Evolutionary conservation across 2,888 invertebrate species (phyloP).

Genomic region (Camptogramma bilineatum): DNA sequence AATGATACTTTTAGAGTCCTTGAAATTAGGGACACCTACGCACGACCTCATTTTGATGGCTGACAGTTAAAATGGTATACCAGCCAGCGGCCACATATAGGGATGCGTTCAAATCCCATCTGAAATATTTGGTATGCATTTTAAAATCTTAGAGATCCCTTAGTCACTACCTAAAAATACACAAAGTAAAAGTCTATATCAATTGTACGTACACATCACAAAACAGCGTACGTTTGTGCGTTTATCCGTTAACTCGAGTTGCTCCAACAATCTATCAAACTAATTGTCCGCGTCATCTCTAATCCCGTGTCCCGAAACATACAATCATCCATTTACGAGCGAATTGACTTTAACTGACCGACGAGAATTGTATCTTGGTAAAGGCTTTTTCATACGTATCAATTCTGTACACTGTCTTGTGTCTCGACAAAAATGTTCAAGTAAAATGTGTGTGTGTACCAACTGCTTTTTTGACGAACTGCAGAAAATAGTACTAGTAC

Average conservation of each 20-base stretch:
- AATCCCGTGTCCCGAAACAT: slow-evolving; percentile 47
- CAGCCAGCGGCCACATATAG: too few relatives aligned
- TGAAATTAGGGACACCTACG: background rate
- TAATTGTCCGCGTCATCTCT: slow-evolving; percentile 50
- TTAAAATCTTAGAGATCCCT: too few relatives aligned
- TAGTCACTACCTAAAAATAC: background rate
- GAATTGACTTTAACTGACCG: slow-evolving; percentile 44
- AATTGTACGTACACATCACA: background rate
- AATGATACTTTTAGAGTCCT: background rate
- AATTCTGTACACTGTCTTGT: background rate
- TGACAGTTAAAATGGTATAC: too few relatives aligned
- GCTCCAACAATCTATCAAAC: slow-evolving; percentile 41
- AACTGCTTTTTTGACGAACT: too few relatives aligned
- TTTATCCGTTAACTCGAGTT: slow-evolving; percentile 33
- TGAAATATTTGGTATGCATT: too few relatives aligned
- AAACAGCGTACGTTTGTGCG: slow-evolving; percentile 17
- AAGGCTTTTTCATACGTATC: slow-evolving; percentile 2
- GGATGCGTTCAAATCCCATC: too few relatives aligned
- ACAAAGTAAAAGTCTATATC: background rate
- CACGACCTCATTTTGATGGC: too few relatives aligned
- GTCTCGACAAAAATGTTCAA: too few relatives aligned
- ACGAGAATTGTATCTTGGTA: slow-evolving; percentile 21
- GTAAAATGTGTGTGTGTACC: too few relatives aligned
- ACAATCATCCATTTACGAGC: slow-evolving; percentile 52
- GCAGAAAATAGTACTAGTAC: too few relatives aligned